Percentiles rank a stretch among this genome's conserved stretches.
These are phyloP conservation scores for Lordiphosa fenestrarum DNA, from an alignment of 2,888 invertebrate species.

Conservation along the genomic window DNA sequence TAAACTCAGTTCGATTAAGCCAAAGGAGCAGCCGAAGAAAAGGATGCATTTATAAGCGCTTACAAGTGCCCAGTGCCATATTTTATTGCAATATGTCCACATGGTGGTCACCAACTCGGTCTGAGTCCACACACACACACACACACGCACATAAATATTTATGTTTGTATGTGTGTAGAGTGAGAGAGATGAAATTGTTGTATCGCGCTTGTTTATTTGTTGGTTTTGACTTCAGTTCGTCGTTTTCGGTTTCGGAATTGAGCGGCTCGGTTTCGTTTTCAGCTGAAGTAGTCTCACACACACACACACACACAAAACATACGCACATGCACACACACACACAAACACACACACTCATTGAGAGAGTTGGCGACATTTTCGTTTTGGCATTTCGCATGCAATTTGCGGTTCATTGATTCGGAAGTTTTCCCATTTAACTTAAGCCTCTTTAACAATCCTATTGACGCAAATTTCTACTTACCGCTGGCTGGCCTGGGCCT, in stretches of 20 bases:
- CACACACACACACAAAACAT: constrained; percentile 4
- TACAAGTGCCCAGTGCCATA: constrained; percentile 26
- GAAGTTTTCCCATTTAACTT: constrained; percentile 80
- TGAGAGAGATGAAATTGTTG: constrained; percentile 36
- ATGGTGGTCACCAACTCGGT: constrained; percentile 15
- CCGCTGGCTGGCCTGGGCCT: constrained; percentile 26
- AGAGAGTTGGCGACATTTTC: constrained; percentile 65
- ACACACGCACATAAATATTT: constrained; percentile 4
- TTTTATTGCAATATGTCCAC: constrained; percentile 36
- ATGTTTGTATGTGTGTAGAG: constrained; percentile 5
- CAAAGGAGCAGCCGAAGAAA: constrained; percentile 1
- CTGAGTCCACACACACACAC: constrained; percentile 2
- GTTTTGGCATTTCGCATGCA: constrained; percentile 76
- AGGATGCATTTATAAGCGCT: constrained; percentile 33
- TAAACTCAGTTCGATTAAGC: constrained; percentile 3
- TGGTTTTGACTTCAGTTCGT: constrained; percentile 39
- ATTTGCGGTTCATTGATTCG: constrained; percentile 78
- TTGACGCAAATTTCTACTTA: constrained; percentile 76
- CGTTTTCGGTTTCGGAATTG: constrained; percentile 7
- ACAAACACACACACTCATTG: constrained; percentile 13
- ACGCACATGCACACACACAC: background rate
- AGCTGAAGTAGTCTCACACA: constrained; percentile 16
- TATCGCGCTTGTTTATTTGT: constrained; percentile 21
- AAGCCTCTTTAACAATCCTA: constrained; percentile 80
- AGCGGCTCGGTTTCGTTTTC: constrained; percentile 41